Evolutionary conservation across 2,888 invertebrate genomes (phyloP), one percentile per base, ranked within the genome.

Genomic region (Trimorus sp.): DNA sequence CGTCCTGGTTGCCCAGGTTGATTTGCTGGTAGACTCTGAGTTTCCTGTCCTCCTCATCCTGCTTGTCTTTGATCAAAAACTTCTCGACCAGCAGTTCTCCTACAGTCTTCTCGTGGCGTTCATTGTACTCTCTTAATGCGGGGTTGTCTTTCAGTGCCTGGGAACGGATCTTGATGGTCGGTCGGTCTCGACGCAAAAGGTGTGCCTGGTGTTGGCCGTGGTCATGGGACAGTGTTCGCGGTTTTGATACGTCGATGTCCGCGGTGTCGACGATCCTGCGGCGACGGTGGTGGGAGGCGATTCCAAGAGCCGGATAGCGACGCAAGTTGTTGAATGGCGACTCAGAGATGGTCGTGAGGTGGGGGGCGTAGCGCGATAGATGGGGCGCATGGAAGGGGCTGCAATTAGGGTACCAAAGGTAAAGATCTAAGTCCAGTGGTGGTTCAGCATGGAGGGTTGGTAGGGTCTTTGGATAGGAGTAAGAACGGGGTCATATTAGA

Each of bases 241-340:
- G 89, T 82, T 94, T 94, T 0, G 96, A 96, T 0, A 97, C 97
- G 90, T 97, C 97, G 84, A 97, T 97, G 89, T 97, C 96, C 40
- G 96, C 96, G 2, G 97, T 97, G 90, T 97, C 96, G 83, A 97
- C 96, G 8, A 90, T 87, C 84, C 95, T 94, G 63, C 95, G 94
- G 1, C 96, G 96, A 68, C 95, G 94, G 1, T 94, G 92, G 1
- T 93, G 89, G 8, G 87, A 48, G 0, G 81, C 49, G 14, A 86
- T 81, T 1, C 84, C 76, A 0, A 86, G 84, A 7, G 91, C 88
- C 0, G 89, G 84, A 68, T 90, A 91, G n/a, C 89, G 89, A 16
- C 90, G 89, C 37, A 89, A 82, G 12, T 78, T 85, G 7, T 85
- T 87, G 78, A 89, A 84, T 91, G 93, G 93, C 1, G 93, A 91